Evolutionary conservation across 2,797 vertebrate genomes (phyloP).

Genomic region (Sebastes hubbsi): DNA sequence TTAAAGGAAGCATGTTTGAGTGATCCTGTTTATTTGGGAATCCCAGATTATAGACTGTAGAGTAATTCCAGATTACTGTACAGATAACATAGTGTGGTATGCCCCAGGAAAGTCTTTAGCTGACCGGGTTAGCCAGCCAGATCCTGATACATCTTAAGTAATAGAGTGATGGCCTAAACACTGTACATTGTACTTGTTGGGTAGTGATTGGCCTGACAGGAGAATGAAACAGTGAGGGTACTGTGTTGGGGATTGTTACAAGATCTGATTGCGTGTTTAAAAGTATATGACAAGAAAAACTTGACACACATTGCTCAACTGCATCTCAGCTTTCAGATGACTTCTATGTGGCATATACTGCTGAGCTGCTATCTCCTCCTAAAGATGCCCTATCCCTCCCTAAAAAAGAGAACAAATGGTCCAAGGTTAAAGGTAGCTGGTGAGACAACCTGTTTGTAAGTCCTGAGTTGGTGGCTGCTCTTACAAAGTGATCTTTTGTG

Average conservation of each 20-base stretch:
- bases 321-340: too few species aligned
- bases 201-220: neutral
- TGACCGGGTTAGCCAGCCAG: neutral
- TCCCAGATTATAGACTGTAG: neutral
- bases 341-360: too few species aligned
- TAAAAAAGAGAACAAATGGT: too few species aligned
- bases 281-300: neutral
- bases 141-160: neutral
- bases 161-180: neutral
- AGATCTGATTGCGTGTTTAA: neutral
- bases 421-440: neutral
- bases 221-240: neutral
- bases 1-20: slow-evolving; percentile 49
- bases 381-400: too few species aligned
- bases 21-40: neutral
- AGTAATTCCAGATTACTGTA: slow-evolving; percentile 19
- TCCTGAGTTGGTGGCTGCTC: neutral
- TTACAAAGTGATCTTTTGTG: slow-evolving; percentile 44
- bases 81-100: neutral
- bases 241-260: neutral
- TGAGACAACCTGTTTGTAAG: neutral
- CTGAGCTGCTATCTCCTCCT: too few species aligned
- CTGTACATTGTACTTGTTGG: neutral
- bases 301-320: too few species aligned
- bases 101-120: neutral